These are phyloP conservation scores for Pogonognathellus flavescens DNA, from an alignment of 1,140 invertebrate species.

Conservation along the genomic window DNA sequence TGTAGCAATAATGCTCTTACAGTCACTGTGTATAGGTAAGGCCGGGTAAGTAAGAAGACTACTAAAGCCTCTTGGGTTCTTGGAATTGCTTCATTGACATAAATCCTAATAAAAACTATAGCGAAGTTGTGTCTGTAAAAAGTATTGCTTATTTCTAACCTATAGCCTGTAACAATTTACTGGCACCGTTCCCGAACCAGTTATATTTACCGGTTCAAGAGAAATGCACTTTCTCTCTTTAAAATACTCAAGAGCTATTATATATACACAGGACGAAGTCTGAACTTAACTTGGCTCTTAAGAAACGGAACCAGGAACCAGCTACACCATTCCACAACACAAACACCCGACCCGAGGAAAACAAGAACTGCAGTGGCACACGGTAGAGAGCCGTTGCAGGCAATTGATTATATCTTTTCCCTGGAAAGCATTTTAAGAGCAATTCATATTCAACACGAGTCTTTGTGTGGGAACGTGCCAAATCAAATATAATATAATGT, in stretches of 20 bases:
- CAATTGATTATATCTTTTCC: constrained; percentile 47
- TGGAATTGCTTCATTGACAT: constrained; percentile 40
- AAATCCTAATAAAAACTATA: constrained; percentile 33
- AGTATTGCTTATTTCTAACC: neutral
- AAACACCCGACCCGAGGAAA: constrained; percentile 22
- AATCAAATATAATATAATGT: constrained; percentile 49
- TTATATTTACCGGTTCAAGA: constrained; percentile 20
- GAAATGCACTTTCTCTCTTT: neutral
- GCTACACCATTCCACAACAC: constrained; percentile 15
- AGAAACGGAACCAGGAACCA: constrained; percentile 12
- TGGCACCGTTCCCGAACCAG: constrained; percentile 19
- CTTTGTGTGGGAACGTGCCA: constrained; percentile 45
- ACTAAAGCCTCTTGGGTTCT: neutral
- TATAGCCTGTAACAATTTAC: neutral
- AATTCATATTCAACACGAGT: constrained; percentile 45
- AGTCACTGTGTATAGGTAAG: too few relatives aligned
- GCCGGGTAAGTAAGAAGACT: neutral
- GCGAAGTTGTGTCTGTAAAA: too few relatives aligned
- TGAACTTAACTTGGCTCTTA: constrained; percentile 13
- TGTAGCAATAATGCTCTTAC: too few relatives aligned
- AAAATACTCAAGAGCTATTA: neutral
- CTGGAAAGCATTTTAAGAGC: constrained; percentile 48
- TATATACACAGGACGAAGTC: too few relatives aligned
- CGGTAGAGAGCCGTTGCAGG: neutral
- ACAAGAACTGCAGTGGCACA: neutral